Conservation (phyloP, 2,113 vertebrate species). For the Jaculus jaculus region DNA sequence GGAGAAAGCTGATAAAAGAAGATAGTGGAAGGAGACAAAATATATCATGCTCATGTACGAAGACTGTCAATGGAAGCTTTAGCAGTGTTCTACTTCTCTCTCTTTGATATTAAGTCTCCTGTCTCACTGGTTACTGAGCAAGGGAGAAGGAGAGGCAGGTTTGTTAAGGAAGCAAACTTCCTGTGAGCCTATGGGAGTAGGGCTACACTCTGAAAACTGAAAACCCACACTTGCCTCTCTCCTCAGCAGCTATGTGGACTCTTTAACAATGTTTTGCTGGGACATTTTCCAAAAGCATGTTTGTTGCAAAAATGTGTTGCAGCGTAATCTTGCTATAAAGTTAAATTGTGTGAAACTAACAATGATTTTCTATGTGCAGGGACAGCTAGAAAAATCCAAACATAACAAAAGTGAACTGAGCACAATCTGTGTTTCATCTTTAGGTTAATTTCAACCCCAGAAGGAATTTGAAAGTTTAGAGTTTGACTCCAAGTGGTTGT, state of each 20-base stretch:
- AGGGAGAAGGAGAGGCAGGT: neutral
- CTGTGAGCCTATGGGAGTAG: neutral
- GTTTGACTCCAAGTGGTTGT: neutral
- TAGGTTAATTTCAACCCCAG: conserved; percentile 32
- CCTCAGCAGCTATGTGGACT: conserved; percentile 18
- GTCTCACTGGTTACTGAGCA: neutral
- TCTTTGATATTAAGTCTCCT: neutral
- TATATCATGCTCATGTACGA: no score
- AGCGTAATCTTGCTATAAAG: conserved; percentile 54
- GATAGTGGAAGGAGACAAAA: no score
- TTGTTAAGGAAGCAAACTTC: neutral
- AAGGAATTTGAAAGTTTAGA: conserved; percentile 12
- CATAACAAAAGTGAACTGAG: conserved; percentile 51
- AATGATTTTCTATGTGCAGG: conserved; percentile 49
- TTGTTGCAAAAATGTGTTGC: neutral
- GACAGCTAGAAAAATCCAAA: conserved; percentile 48
- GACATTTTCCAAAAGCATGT: conserved; percentile 57
- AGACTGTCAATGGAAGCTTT: no score
- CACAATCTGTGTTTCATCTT: conserved; percentile 52
- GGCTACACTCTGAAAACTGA: neutral
- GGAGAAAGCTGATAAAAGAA: no score
- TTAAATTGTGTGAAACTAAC: conserved; percentile 64
- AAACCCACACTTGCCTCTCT: neutral
- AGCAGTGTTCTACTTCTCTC: neutral
- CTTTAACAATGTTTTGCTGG: conserved; percentile 24